Evolutionary conservation across 1,140 invertebrate species (phyloP), one percentile per base, ranked within the genome.

Genomic region (Drosophila willistoni): DNA sequence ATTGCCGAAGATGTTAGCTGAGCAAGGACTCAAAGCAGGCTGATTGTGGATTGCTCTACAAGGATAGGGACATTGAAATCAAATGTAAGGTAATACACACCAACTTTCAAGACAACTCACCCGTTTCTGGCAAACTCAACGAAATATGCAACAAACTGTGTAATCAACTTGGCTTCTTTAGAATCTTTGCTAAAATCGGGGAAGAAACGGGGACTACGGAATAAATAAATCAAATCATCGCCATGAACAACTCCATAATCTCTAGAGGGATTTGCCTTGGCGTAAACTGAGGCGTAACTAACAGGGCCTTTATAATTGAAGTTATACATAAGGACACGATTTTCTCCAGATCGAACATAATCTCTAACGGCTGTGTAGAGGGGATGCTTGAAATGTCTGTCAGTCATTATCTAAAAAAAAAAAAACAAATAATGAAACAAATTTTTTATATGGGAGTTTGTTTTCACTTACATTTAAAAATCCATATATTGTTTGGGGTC

Each of bases 211-310:
- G 89, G 89, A 59, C 79, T 77, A 4, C 74, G 74, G 34, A 91
- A 81, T 2, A 87, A 51, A 68, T 91, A 91, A 36, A 91, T 73
- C 25, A 89, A 39, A 69, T 90, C 86, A 64, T 91, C 90, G 62
- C 83, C 84, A 55, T 91, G 90, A 0, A 84, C 79, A 0, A 80
- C 73, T 13, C 77, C 83, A 54, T 85, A 87, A 42, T 85, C 66
- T 1, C 59, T 42, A 2, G 14, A 56, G 0, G 12, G 7, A 36
- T 62, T 19, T 2, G 57, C 69, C 2, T 64, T 73, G 0, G 86
- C 76, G 17, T 79, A 91, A 17, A 83, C 55, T 3, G 44, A 63
- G 3, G 85, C 65, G 62, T 76, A 87, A 6, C 80, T 80, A 14
- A 66, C 9, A 0, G 67, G 60, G 0, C 90, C 90, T 0, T 42